phyloP scores from a whole-genome alignment of 1,140 invertebrate species.

The Aethina tumida region DNA sequence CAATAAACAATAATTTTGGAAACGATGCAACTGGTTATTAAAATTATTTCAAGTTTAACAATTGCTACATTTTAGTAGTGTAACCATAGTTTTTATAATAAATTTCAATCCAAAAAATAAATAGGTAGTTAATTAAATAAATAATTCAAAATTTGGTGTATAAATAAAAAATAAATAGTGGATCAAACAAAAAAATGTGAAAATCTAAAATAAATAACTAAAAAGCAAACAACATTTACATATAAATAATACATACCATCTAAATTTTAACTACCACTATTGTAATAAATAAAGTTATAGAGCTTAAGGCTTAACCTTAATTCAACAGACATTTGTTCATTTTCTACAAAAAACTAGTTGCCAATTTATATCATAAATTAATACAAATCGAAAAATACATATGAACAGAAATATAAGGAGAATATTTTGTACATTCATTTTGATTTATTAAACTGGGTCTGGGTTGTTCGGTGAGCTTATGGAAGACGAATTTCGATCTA shows the following conservation, averaged over 20 bases:
- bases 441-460: slow-evolving; percentile 23
- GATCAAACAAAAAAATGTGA: slow-evolving; percentile 12
- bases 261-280: slow-evolving; percentile 8
- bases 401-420: slow-evolving; percentile 1
- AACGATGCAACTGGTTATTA: slow-evolving; percentile 15
- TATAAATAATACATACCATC: slow-evolving; percentile 15
- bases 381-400: slow-evolving; percentile 6
- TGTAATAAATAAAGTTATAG: too few relatives aligned
- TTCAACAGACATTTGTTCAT: slow-evolving; percentile 14
- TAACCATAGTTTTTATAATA: slow-evolving; percentile 11
- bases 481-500: slow-evolving; percentile 17
- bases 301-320: slow-evolving; percentile 16
- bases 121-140: slow-evolving; percentile 11
- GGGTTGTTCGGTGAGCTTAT: slow-evolving; percentile 18
- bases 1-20: slow-evolving; percentile 12
- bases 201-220: slow-evolving; percentile 17
- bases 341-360: background rate
- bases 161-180: slow-evolving; percentile 11
- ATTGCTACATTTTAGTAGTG: slow-evolving; percentile 14
- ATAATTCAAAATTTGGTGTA: slow-evolving; percentile 9
- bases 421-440: too few relatives aligned
- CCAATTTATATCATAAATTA: background rate
- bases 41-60: slow-evolving; percentile 20
- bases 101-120: slow-evolving; percentile 14
- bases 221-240: slow-evolving; percentile 21